Evolutionary conservation across 53 echinoderm and acorn worm genomes (phyloP), one percentile per base, ranked within the genome.

Genomic region (Paracentrotus lividus): DNA sequence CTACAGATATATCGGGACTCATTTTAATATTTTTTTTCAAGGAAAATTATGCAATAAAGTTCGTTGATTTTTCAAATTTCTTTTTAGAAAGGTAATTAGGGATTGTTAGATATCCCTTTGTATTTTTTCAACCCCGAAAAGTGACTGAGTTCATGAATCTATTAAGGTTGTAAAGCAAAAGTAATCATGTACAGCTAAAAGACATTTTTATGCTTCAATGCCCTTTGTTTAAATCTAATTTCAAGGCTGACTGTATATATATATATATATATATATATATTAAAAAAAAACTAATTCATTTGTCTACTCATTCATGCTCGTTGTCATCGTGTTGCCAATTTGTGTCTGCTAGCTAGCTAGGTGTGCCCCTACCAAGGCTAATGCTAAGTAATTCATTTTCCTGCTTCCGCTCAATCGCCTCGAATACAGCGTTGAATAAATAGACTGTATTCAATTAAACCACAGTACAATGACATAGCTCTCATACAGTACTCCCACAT

Each of bases 401-500:
- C 9, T 21, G 47, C 76, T 1, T n/a, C 47, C 47, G 47, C 38
- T 26, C 49, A 47, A 14, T 47, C 26, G 24, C 44, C 81, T n/a
- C 27, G 49, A 81, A 81, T 47, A 2, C 47, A 26, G 81, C 0
- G 9, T 45, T 26, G 2, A 44, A 81, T 81, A 42, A 76, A 76
- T 47, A 81, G 14, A 47, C 27, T 81, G 49, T 81, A 81, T 81
- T 81, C 47, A 44, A 81, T 49, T 81, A 47, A n/a, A 5, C 26
- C 81, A 81, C 81, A 81, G 81, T 81, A 47, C 45, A 81, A 47
- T n/a, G 81, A 49, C 47, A 49, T 14, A 45, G n/a, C 24, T 27
- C 47, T 49, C 81, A 24, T 18, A 40, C 26, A 18, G 8, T 81
- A 34, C 81, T n/a, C 14, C 81, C 21, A 8, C n/a, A 47, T 49